Base-by-base conservation (phyloP, 1,140 invertebrate species). In the Papilio polyxenes region DNA sequence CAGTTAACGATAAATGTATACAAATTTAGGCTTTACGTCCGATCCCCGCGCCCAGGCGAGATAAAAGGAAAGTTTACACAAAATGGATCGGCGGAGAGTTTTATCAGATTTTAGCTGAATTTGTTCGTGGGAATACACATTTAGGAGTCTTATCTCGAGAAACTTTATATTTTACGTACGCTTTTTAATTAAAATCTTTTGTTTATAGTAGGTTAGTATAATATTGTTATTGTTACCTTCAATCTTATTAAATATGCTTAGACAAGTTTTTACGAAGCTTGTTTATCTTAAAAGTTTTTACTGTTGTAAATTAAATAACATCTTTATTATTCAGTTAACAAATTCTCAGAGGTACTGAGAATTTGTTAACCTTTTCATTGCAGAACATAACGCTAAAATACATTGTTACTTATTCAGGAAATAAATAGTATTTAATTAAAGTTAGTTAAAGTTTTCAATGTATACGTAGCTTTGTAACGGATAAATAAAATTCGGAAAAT, bases 91-190 rank as follows among this genome's bases (percentile, higher is more conserved):
- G 86, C 78, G 82, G 72, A 59, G 84, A 88, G 87, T 89, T 92
- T 92, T 92, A 89, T 92, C 90, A 89, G 90, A 92, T 92, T 89
- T 85, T 82, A 75, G 83, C 82, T 79, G 88, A 88, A 90, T 91
- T 89, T 89, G 88, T 86, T 87, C 84, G 85, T 76, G 81, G 79
- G 84, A 87, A 90, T 86, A 90, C 85, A 90, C 84, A 89, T 89
- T 89, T 87, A 85, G 84, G 83, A 78, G 86, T 83, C 84, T 83
- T 90, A 89, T 91, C 87, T 72, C 82, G 72, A 82, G 80, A 91
- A 91, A 87, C 90, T 91, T 87, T 82, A 81, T 87, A 84, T 90
- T 92, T 89, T 87, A 87, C 84, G 84, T 83, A 83, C 75, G 83
- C 85, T 85, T 91, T 89, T 91, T 88, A 89, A 89, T 91, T 89